Conservation (phyloP, 53 echinoderm and acorn worm genomes). For the Luidia sarsii region DNA sequence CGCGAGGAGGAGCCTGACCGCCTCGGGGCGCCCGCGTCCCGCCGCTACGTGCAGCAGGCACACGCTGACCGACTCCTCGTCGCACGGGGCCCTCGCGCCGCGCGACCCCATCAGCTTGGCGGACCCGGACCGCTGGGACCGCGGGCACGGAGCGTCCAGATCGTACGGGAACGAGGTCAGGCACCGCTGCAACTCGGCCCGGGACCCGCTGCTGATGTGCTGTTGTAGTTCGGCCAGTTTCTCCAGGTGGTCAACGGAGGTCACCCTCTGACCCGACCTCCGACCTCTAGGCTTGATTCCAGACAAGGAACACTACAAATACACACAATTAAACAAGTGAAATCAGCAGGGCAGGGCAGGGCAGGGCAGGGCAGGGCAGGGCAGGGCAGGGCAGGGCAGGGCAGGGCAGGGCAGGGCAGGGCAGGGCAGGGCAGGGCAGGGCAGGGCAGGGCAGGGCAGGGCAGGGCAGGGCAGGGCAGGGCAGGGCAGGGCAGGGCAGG, state of each 20-base stretch:
- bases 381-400: too few species aligned
- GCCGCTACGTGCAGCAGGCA: slow-evolving; percentile 38
- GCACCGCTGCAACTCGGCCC: slow-evolving; percentile 12
- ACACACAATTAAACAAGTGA: too few species aligned
- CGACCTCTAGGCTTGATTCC: neutral
- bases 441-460: too few species aligned
- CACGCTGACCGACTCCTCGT: neutral
- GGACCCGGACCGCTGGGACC: neutral
- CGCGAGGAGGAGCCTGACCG: slow-evolving; percentile 48
- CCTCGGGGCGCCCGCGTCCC: slow-evolving; percentile 28
- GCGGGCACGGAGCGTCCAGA: slow-evolving; percentile 8
- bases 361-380: too few species aligned
- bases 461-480: too few species aligned
- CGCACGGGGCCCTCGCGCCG: neutral
- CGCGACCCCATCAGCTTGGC: neutral
- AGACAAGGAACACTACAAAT: neutral
- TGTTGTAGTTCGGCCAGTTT: slow-evolving; percentile 28
- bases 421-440: too few species aligned
- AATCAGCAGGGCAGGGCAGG: too few species aligned
- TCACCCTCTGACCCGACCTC: neutral
- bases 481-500: too few species aligned
- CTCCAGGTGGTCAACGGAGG: slow-evolving; percentile 34
- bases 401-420: too few species aligned
- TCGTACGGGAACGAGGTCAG: neutral
- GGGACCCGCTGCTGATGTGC: slow-evolving; percentile 12